Evolutionary conservation across 2,113 vertebrate species (phyloP), one percentile per base, ranked within the genome.

Genomic region (Mobula hypostoma): DNA sequence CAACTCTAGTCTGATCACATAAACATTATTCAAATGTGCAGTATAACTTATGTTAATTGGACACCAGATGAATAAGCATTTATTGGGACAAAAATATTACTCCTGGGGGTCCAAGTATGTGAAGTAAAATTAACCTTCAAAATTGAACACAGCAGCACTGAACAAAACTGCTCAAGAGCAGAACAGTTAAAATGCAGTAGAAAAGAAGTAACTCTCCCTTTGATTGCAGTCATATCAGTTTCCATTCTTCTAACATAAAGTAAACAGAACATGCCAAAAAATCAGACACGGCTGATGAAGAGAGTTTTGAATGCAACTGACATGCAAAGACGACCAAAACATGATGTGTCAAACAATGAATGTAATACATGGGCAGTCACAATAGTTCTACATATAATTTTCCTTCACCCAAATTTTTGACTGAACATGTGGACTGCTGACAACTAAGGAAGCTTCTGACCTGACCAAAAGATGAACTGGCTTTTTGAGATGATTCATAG

Each of bases 1-100:
- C 68, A 93, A 93, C 40, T 74, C 36, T 68, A 48, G 61, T 32
- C 61, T 90, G 29, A 93, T 72, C 90, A 74, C 66, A 40, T 70
- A 48, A 72, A 72, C 21, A 19, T 19, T 92, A 92, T 92, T 70
- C n/a, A 92, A 92, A 40, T 40, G n/a, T 68, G 87, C 32, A 91
- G 61, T 36, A 36, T 91, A 36, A 68, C 63, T 63, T 91, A 91
- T 36, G 63, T 72, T 92, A 72, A 92, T 92, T 92, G 63, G 63
- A 66, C n/a, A 32, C 15, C 2, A 29, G 24, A 90, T 90, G 63
- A 68, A 68, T 68, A 90, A 90, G 61, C 87, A 68, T 68, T 90
- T 68, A 6, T 36, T 90, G 32, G 61, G 66, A 21, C 90, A 93
- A 70, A 93, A 93, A 93, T 24, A 93, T 48, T 48, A 74, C 66